These are phyloP conservation scores for Tetragonula carbonaria DNA, from an alignment of 2,888 invertebrate genomes.

Conservation along the genomic window DNA sequence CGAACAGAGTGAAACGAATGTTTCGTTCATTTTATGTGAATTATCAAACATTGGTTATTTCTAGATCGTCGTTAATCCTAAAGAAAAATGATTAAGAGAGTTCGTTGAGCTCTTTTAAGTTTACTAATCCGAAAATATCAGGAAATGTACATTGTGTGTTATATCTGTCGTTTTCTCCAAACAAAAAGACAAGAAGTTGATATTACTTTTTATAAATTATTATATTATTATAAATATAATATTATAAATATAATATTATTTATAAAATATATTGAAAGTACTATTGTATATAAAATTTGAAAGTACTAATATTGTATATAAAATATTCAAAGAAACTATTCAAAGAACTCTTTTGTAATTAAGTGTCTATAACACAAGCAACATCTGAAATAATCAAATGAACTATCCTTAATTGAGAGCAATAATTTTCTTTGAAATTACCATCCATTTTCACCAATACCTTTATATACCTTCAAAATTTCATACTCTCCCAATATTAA, in stretches of 20 bases:
- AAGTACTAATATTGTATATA: background rate
- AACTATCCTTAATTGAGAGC: no score
- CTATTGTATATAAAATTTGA: background rate
- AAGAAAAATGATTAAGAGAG: no score
- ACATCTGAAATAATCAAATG: no score
- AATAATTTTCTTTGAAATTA: no score
- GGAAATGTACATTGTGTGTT: background rate
- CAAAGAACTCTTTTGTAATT: no score
- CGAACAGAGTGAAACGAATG: background rate
- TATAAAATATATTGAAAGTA: no score
- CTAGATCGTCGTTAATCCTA: background rate
- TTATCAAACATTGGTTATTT: constrained; percentile 12
- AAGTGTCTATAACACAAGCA: no score
- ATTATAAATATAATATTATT: no score
- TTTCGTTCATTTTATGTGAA: background rate
- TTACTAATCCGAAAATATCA: background rate
- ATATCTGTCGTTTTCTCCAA: background rate
- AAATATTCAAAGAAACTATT: no score
- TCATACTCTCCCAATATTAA: background rate
- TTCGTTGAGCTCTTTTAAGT: background rate
- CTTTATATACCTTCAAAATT: background rate
- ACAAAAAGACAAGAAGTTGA: background rate
- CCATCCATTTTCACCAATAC: background rate
- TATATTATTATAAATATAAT: no score
- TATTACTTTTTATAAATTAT: background rate